Percentiles rank a stretch among this genome's conserved stretches.
Evolutionary conservation across 2,113 vertebrate genomes (phyloP).

Genomic region (Fregata magnificens): DNA sequence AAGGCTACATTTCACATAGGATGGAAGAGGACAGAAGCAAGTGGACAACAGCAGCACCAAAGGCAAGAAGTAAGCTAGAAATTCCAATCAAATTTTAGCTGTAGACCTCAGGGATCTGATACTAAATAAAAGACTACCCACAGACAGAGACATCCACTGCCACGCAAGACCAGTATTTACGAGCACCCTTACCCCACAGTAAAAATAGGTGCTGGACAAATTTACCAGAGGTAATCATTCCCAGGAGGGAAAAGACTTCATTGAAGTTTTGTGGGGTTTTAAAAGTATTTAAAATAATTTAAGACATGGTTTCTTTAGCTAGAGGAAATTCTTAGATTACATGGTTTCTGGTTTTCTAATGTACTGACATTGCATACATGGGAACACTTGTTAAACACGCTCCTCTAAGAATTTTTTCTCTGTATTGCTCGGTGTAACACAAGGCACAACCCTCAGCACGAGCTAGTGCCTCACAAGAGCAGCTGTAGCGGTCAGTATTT

Average conservation of each 20-base stretch:
- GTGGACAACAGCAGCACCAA: not conserved
- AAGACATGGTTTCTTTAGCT: not conserved
- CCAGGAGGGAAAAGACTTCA: not conserved
- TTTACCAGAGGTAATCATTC: not conserved
- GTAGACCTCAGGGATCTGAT: not conserved
- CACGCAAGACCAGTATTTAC: fast-evolving
- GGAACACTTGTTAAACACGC: not conserved
- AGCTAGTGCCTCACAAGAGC: not conserved
- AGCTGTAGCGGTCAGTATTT: not conserved
- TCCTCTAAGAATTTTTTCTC: not conserved
- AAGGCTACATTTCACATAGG: not conserved
- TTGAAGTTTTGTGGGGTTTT: not conserved
- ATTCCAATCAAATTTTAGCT: not conserved
- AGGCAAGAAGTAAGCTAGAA: not conserved
- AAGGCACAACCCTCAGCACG: not conserved
- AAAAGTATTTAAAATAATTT: not conserved
- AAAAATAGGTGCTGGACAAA: not conserved
- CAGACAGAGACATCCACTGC: not conserved
- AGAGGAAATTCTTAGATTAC: not conserved
- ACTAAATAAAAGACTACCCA: not conserved
- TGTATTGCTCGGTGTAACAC: not conserved
- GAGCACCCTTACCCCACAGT: not conserved
- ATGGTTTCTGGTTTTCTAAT: not conserved
- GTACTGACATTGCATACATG: too few relatives aligned
- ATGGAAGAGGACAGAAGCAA: not conserved